Evolutionary conservation across 2,888 invertebrate genomes (phyloP).

Genomic region (Amphimallon solstitiale): DNA sequence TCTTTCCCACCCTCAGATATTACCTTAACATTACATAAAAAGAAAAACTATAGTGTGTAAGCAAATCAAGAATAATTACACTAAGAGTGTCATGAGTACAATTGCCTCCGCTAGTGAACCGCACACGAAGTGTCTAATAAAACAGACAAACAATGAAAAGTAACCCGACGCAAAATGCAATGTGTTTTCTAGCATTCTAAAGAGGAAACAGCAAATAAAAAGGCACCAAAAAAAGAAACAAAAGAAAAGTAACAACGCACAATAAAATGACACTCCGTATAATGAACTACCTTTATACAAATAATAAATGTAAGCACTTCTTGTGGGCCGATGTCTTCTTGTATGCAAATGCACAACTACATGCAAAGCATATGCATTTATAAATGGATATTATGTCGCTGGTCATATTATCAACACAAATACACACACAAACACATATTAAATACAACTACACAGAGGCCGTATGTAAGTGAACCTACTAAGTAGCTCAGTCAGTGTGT

Average conservation of each 20-base stretch:
- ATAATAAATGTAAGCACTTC: constrained; percentile 23
- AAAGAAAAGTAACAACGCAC: constrained; percentile 1
- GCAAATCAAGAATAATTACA: too few species aligned
- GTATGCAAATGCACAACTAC: background rate
- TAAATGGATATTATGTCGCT: constrained; percentile 28
- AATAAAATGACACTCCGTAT: constrained; percentile 15
- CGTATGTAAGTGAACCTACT: constrained; percentile 26
- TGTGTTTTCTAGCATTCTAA: too few species aligned
- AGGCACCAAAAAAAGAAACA: constrained; percentile 3
- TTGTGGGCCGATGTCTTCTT: constrained; percentile 20
- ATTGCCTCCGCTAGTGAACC: constrained; percentile 39
- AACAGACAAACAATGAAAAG: constrained; percentile 49
- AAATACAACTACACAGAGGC: background rate
- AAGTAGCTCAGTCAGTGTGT: constrained; percentile 44
- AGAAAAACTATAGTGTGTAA: too few species aligned
- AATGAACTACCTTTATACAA: constrained; percentile 29
- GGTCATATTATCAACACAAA: background rate
- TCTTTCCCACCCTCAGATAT: too few species aligned
- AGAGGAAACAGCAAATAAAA: too few species aligned
- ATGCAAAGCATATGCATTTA: constrained; percentile 9
- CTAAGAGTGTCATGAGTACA: constrained; percentile 33
- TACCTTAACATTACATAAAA: too few species aligned
- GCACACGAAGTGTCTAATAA: constrained; percentile 53
- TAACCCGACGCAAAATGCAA: constrained; percentile 29
- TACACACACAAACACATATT: background rate